phyloP scores from a whole-genome alignment of 2,113 vertebrate genomes.

The Salvelinus namaycush region DNA sequence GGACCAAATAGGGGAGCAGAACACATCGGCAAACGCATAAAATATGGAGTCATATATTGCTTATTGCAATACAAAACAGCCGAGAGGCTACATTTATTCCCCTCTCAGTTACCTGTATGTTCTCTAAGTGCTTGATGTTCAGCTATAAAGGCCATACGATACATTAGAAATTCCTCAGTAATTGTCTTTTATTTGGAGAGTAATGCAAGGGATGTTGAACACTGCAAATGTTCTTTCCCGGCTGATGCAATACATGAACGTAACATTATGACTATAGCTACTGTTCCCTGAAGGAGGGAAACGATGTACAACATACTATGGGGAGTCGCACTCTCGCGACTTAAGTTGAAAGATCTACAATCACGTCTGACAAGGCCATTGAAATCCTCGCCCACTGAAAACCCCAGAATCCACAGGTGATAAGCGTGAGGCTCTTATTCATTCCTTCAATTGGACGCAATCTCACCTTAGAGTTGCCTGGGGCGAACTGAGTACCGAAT shows the following conservation, averaged over 20 bases:
- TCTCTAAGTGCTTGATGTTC: background rate
- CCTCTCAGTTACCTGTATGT: background rate
- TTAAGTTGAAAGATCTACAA: too few relatives aligned
- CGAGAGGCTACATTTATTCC: background rate
- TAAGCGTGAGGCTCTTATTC: too few relatives aligned
- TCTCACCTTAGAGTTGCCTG: too few relatives aligned
- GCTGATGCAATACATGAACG: background rate
- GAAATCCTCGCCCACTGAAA: too few relatives aligned
- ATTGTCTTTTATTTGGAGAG: background rate
- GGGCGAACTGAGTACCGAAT: too few relatives aligned
- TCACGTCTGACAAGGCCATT: too few relatives aligned
- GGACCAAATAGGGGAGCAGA: conserved; percentile 14
- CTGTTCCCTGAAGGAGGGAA: too few relatives aligned
- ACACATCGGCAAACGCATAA: conserved; percentile 27
- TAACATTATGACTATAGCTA: too few relatives aligned
- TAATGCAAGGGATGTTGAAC: background rate
- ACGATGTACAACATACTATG: too few relatives aligned
- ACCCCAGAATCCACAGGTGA: too few relatives aligned
- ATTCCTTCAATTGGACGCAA: too few relatives aligned
- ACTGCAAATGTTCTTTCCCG: background rate
- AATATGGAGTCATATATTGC: conserved; percentile 10
- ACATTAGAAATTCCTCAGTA: background rate
- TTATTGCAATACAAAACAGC: background rate
- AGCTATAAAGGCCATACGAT: background rate
- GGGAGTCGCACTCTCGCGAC: too few relatives aligned